Percentiles rank a stretch among this genome's conserved stretches.
Evolutionary conservation across 2,113 vertebrate species (phyloP).

Genomic region (Campylorhamphus procurvoides): DNA sequence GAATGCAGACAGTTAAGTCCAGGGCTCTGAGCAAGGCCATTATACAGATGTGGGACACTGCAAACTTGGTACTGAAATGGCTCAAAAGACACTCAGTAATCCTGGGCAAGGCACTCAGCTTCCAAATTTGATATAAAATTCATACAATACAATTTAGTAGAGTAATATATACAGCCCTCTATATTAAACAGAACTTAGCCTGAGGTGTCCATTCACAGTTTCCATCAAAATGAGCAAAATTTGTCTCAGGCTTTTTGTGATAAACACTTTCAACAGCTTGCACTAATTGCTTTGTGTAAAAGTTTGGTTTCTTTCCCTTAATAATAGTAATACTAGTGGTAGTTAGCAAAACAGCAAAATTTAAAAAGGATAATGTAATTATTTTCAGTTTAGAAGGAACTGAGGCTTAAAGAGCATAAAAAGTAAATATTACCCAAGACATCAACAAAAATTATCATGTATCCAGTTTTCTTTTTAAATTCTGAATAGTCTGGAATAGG

Average conservation of each 20-base stretch:
- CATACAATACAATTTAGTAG: neutral
- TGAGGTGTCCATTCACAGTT: neutral
- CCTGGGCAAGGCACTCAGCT: neutral
- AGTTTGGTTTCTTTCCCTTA: neutral
- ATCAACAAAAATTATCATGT: neutral
- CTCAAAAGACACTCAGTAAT: neutral
- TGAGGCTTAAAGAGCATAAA: neutral
- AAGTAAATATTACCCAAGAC: neutral
- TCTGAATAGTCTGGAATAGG: neutral
- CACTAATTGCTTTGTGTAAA: neutral
- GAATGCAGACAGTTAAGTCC: neutral
- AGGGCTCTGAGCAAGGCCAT: neutral
- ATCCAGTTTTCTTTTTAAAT: neutral
- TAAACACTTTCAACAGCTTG: neutral
- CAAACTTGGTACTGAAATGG: neutral
- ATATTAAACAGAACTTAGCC: neutral
- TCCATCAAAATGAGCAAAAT: neutral
- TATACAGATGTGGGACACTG: neutral
- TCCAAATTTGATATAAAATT: neutral
- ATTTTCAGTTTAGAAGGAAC: neutral
- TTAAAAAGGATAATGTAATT: neutral
- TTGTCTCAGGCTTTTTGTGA: neutral
- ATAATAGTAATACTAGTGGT: neutral
- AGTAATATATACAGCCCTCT: neutral
- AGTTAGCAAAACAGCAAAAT: neutral